phyloP scores from a whole-genome alignment of 2,113 vertebrate genomes.

The Saguinus imperator region DNA sequence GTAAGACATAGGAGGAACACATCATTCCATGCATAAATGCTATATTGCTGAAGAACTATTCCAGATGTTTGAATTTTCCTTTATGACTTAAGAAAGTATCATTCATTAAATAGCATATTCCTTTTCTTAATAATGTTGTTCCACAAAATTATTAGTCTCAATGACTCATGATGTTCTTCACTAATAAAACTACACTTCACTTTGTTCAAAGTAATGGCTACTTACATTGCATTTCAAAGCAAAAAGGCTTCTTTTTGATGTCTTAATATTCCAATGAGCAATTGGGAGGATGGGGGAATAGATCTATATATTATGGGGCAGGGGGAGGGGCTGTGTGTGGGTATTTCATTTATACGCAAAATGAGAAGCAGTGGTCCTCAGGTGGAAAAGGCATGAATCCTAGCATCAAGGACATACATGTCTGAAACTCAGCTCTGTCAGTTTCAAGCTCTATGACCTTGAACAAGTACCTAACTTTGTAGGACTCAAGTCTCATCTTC shows the following conservation, averaged over 20 bases:
- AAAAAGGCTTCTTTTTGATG: not conserved
- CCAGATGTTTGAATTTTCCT: conserved; percentile 44
- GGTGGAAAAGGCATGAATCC: not conserved
- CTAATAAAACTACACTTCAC: conserved; percentile 46
- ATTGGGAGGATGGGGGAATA: not conserved
- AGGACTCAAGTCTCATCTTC: not conserved
- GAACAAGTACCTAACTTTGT: not conserved
- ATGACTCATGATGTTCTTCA: conserved; percentile 41
- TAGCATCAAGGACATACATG: not conserved
- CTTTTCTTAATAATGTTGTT: conserved; percentile 47
- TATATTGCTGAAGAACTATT: conserved; percentile 57
- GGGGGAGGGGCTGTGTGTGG: not conserved
- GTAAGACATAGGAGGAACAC: conserved; percentile 24
- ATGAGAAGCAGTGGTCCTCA: not conserved
- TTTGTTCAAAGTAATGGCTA: not conserved
- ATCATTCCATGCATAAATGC: not conserved
- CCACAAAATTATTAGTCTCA: conserved; percentile 38
- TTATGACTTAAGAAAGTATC: conserved; percentile 55
- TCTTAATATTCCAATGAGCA: not conserved
- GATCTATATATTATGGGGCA: not conserved
- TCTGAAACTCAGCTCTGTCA: not conserved
- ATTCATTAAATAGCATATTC: conserved; percentile 29
- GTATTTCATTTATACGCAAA: not conserved
- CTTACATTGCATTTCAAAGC: conserved; percentile 42
- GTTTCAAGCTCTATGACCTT: not conserved